These are phyloP conservation scores for Dioctria linearis DNA, from an alignment of 2,888 invertebrate genomes.

Conservation along the genomic window DNA sequence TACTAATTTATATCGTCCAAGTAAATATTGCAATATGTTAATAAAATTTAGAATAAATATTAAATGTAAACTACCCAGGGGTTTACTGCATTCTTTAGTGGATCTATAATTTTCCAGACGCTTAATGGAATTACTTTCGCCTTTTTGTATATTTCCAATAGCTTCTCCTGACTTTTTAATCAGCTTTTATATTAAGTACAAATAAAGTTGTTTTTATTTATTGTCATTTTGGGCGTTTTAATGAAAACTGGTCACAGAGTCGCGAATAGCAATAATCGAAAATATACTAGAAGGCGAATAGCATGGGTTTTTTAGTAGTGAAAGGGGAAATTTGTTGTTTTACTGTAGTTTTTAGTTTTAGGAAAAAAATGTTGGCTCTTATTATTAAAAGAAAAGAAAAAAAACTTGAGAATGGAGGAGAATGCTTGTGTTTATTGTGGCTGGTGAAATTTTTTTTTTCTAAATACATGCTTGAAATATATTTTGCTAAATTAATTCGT, in stretches of 20 bases:
- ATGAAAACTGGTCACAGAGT: not conserved
- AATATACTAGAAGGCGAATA: too few relatives aligned
- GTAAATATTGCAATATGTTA: constrained; percentile 51
- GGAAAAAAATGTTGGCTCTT: too few relatives aligned
- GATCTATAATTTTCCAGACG: constrained; percentile 40
- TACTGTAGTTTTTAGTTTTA: too few relatives aligned
- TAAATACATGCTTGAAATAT: too few relatives aligned
- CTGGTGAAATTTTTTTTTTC: too few relatives aligned
- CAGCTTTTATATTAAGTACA: constrained; percentile 50
- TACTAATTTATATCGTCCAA: constrained; percentile 53
- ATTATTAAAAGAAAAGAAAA: too few relatives aligned
- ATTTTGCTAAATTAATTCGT: too few relatives aligned
- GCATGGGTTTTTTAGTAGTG: too few relatives aligned
- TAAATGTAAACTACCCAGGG: constrained; percentile 39
- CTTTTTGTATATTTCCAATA: constrained; percentile 43
- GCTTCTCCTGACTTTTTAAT: constrained; percentile 38
- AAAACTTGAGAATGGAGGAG: too few relatives aligned
- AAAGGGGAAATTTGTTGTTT: too few relatives aligned
- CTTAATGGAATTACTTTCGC: constrained; percentile 38
- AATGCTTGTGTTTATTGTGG: too few relatives aligned
- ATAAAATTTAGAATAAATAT: constrained; percentile 49
- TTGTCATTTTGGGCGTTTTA: constrained; percentile 37
- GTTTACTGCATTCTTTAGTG: constrained; percentile 48
- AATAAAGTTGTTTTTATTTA: constrained; percentile 51
- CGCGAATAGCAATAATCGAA: too few relatives aligned